Evolutionary conservation across 2,797 vertebrate genomes (phyloP), one percentile per base, ranked within the genome.

Genomic region (Leptoclinus maculatus): DNA sequence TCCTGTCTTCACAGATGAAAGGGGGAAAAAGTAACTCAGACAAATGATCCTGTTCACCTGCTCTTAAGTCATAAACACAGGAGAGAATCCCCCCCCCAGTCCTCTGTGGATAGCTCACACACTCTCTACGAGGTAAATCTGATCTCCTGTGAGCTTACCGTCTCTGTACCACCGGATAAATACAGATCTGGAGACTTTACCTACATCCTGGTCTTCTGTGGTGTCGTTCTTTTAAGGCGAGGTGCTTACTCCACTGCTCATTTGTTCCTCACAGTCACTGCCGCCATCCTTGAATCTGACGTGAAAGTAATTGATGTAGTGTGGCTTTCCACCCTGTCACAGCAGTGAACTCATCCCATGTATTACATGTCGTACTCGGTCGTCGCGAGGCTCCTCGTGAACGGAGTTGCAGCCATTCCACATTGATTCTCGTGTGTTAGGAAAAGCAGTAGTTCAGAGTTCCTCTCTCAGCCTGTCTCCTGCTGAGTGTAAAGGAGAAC

Each of bases 381-480:
- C 38, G 74, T 41, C 58, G 39, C 2, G 8, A 77, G 71, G 63
- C 71, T 78, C 43, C 45, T 36, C 25, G 65, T 47, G 78, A 90
- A 39, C 36, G 3, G 66, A 86, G 75, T 64, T 12, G 11, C 7
- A 64, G 75, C 77, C 80, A 27, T 78, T 75, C 67, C 43, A 19
- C 78, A 66, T 82, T 66, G 89, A 89, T 86, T 60, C 70, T 76
- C 21, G 2, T 80, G 83, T 71, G 74, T 90, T 87, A 64, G 39
- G 59, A 85, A 87, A 11, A 90, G 86, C 80, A 80, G 82, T 68
- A 62, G 84, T 88, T 89, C 83, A 88, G 87, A 89, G 88, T 89
- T 80, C 71, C 86, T 89, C 82, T 88, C 65, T 3, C 82, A 70
- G 76, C 70, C 80, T 0, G 57, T 83, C 83, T 83, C 72, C 83